Base-by-base conservation (phyloP, 2,113 vertebrate species). In the Lamprotornis superbus region DNA sequence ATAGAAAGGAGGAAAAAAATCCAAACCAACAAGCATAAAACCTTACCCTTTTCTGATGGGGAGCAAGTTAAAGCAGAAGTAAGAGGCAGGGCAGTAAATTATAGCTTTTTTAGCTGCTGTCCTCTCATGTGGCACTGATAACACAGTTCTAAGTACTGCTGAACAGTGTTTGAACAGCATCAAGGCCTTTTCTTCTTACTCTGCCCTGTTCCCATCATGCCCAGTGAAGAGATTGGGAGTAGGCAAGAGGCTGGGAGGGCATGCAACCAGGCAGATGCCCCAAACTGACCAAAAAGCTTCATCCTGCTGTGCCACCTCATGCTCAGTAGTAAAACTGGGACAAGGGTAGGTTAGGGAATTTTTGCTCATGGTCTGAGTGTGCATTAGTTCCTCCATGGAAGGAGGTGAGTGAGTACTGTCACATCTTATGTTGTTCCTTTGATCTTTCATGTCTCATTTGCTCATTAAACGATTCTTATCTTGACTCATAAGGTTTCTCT, bases 171-270 rank as follows among this genome's bases (percentile, higher is more conserved):
- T 53, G 27, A 47, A 27, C 7, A 37, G 28, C 8, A 25, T n/a
- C 39, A 33, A 59, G 70, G 7, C 7, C 14, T 40, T 27, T 12
- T 56, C 35, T 50, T 65, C 18, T 50, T 17, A 7, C 11, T 64
- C 56, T 70, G 23, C 5, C 6, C 3, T 44, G 10, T 4, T 10
- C 11, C 6, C 2, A 35, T 3, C 2, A 4, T 21, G 6, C 23
- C 13, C 23, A 24, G 59, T 17, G 42, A 57, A 57, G 10, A 65
- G 15, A 28, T 2, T 44, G 33, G 24, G 13, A 78, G 15, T 33
- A 9, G 10, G 20, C 31, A 64, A 35, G 70, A 78, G 22, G 5
- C 16, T 57, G n/a, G 33, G 20, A 49, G 35, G 13, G 17, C 8
- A 33, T 10, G 6, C 21, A 74, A 19, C 3, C 3, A 42, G 50